phyloP scores from a whole-genome alignment of 1,140 invertebrate genomes.

The Drosophila auraria region DNA sequence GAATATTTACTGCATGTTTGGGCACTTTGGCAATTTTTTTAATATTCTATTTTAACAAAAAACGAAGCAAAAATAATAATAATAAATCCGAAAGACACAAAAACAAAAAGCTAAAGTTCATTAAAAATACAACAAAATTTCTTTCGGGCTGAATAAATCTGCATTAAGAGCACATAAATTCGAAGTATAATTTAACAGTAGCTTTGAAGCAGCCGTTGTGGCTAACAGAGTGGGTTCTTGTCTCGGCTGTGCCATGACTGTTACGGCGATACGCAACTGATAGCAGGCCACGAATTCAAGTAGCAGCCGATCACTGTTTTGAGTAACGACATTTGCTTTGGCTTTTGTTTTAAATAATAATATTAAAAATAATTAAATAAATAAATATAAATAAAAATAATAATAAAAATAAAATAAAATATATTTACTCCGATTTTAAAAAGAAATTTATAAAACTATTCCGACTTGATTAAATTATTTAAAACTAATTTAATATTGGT shows the following conservation, averaged over 20 bases:
- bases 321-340: too few relatives aligned
- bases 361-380: too few relatives aligned
- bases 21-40: conserved; percentile 18
- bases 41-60: conserved; percentile 22
- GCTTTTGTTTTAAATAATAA: too few relatives aligned
- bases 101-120: conserved; percentile 38
- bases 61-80: conserved; percentile 10
- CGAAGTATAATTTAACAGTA: conserved; percentile 41
- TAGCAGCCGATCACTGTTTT: not conserved
- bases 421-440: too few relatives aligned
- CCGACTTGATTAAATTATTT: too few relatives aligned
- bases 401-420: too few relatives aligned
- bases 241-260: conserved; percentile 30
- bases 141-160: conserved; percentile 41
- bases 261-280: conserved; percentile 18
- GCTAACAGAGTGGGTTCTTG: conserved; percentile 49
- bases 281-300: not conserved
- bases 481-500: too few relatives aligned
- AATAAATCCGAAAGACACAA: conserved; percentile 13
- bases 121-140: conserved; percentile 53
- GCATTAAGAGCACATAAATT: conserved; percentile 58
- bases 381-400: too few relatives aligned
- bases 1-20: conserved; percentile 28
- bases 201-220: conserved; percentile 9
- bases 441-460: too few relatives aligned